Conservation (phyloP, 2,113 vertebrate species). For the Pholis gunnellus region DNA sequence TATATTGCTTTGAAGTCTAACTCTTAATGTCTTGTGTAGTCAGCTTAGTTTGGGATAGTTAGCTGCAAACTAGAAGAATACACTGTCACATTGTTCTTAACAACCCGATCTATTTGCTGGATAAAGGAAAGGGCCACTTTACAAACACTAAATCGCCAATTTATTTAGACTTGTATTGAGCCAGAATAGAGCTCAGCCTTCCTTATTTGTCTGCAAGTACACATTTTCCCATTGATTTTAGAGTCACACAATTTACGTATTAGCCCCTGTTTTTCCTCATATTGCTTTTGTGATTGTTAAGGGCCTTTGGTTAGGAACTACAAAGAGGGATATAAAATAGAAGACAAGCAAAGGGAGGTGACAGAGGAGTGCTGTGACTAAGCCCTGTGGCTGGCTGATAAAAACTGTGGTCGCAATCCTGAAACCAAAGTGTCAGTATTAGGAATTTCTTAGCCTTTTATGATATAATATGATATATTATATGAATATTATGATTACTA, state of each 20-base stretch:
- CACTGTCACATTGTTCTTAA: constrained; percentile 25
- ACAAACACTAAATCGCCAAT: constrained; percentile 42
- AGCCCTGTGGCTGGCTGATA: background rate
- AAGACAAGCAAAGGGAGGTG: constrained; percentile 14
- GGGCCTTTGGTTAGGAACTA: constrained; percentile 38
- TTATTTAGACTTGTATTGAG: constrained; percentile 53
- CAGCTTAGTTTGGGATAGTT: background rate
- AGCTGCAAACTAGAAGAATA: constrained; percentile 19
- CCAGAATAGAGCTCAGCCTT: constrained; percentile 36
- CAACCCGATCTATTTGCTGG: constrained; percentile 60
- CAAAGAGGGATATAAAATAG: constrained; percentile 20
- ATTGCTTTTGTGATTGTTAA: constrained; percentile 56
- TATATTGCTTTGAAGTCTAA: background rate
- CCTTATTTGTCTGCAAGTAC: constrained; percentile 52
- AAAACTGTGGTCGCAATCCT: background rate
- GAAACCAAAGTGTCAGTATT: background rate
- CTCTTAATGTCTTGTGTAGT: background rate
- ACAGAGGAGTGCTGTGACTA: background rate
- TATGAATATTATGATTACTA: background rate
- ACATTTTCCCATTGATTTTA: constrained; percentile 50
- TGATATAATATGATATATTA: background rate
- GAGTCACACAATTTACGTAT: constrained; percentile 49
- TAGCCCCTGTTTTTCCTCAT: constrained; percentile 42
- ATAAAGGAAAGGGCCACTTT: constrained; percentile 50
- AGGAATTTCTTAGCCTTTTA: background rate